phyloP scores from a whole-genome alignment of 2,888 invertebrate genomes.

The Desoria tigrina region DNA sequence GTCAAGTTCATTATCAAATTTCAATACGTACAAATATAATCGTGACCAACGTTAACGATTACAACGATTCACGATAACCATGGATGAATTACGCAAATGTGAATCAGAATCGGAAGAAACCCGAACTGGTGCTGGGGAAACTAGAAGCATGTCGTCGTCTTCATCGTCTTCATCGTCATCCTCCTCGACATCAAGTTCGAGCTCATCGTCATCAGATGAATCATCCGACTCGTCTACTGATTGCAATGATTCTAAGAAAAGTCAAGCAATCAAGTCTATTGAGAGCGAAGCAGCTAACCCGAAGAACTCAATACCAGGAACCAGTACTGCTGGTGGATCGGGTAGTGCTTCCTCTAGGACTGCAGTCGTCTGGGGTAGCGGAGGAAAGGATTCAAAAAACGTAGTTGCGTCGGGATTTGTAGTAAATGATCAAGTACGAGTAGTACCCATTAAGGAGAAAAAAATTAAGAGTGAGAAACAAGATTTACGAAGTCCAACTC shows the following conservation, averaged over 20 bases:
- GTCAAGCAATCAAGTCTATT: too few species aligned
- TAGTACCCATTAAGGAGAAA: conserved; percentile 16
- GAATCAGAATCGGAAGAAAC: too few species aligned
- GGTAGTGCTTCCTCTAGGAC: neutral
- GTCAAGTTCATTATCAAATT: neutral
- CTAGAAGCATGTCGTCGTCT: neutral
- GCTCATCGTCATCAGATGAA: neutral
- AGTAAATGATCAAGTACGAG: conserved; percentile 14
- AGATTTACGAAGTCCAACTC: too few species aligned
- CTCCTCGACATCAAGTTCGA: neutral
- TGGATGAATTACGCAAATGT: too few species aligned
- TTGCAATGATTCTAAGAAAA: too few species aligned
- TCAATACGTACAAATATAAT: neutral
- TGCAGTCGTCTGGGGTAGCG: neutral
- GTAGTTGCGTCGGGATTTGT: conserved; percentile 8
- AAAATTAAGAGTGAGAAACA: neutral
- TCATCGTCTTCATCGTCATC: neutral
- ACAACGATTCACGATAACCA: too few species aligned
- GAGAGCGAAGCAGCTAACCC: too few species aligned
- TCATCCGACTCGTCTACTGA: neutral
- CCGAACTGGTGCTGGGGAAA: neutral
- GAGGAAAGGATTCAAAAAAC: too few species aligned
- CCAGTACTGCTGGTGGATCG: neutral
- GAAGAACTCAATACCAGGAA: neutral
- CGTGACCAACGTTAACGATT: too few species aligned